Evolutionary conservation across 2,113 vertebrate genomes (phyloP).

Genomic region (Equus quagga): DNA sequence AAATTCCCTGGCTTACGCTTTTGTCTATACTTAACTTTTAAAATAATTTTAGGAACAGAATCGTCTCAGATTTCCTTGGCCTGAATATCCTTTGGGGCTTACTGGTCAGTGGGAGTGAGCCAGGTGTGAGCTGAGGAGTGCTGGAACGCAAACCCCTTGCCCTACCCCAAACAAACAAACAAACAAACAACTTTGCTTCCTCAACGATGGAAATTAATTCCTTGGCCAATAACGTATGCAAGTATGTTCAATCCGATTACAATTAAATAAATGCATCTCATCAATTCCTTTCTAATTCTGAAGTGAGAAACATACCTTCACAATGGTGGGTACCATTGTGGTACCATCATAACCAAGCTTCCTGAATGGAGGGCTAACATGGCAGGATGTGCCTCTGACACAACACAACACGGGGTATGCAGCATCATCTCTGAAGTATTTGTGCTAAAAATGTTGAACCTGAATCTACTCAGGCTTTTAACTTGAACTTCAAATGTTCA

Average conservation of each 20-base stretch:
- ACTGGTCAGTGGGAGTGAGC: not conserved
- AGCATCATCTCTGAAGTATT: not conserved
- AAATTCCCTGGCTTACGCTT: not conserved
- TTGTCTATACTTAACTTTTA: not conserved
- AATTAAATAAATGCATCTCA: not conserved
- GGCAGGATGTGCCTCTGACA: not conserved
- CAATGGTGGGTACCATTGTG: not conserved
- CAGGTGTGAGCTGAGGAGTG: not conserved
- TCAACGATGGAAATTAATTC: constrained; percentile 8
- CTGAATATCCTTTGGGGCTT: not conserved
- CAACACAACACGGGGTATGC: too few relatives aligned
- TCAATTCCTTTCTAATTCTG: not conserved
- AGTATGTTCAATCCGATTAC: not conserved
- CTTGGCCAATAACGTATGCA: not conserved
- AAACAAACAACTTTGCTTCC: not conserved
- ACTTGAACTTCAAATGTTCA: not conserved
- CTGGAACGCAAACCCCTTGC: not conserved
- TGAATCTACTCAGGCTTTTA: not conserved
- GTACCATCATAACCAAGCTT: not conserved
- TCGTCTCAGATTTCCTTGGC: not conserved
- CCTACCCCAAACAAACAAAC: not conserved
- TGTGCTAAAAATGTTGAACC: not conserved
- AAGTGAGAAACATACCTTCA: not conserved
- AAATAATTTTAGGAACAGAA: not conserved
- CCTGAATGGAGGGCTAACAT: not conserved